Evolutionary conservation across 2,113 vertebrate species (phyloP), one percentile per base, ranked within the genome.

Genomic region (Gymnorhina tibicen): DNA sequence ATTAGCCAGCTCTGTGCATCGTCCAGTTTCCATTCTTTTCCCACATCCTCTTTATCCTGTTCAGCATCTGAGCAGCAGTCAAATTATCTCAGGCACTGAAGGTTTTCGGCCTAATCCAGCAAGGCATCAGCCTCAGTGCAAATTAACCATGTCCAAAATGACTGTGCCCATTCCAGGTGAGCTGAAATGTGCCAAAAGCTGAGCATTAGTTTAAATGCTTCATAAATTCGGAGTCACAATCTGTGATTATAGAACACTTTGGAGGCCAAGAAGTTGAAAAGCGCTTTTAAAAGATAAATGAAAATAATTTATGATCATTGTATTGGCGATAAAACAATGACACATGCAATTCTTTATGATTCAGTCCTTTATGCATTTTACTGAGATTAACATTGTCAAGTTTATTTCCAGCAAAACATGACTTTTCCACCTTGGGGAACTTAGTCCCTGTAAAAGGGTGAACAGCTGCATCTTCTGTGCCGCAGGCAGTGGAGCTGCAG

Each of bases 371-470:
- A 11, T 11, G 13, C 58, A 32, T 59, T 63, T 72, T 47, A 52
- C 27, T 47, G 20, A 42, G 53, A 50, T 56, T 32, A 37, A 42
- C 11, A 9, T 39, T 70, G 16, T 27, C 26, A 55, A 16, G 24
- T 28, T 87, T 62, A 33, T 59, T 85, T 78, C 52, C 69, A 87
- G 77, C 32, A 68, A 69, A 60, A 41, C 9, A 1, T 21, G 63
- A 47, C 44, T 69, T 82, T 73, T 63, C 24, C 67, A n/a, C 33
- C 50, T 33, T 37, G 37, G 24, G 41, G 32, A 37, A 21, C 20
- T 13, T 5, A 12, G 35, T n/a, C 3, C 37, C 23, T 10, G 1
- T 19, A 2, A 23, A 13, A 67, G 26, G 23, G 6, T 11, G 30
- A 27, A 9, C 20, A 63, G 47, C 55, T 78, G 49, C 41, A 9